Base-by-base conservation (phyloP, 2,113 vertebrate genomes). In the Equus przewalskii region DNA sequence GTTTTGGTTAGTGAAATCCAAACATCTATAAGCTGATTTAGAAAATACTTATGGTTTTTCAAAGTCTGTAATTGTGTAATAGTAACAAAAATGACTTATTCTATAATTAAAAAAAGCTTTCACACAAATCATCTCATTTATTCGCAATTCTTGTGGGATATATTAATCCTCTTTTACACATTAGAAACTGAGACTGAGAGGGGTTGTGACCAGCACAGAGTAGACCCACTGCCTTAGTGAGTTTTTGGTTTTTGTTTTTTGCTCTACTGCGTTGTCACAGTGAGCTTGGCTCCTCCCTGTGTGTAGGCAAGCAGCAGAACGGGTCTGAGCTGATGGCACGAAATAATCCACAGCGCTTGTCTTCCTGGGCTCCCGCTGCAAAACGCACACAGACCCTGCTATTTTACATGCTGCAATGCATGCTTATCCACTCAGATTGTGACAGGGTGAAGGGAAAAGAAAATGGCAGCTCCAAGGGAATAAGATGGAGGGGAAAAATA, bases 281-380 rank as follows among this genome's bases (percentile, higher is more conserved):
- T 5, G 18, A 62, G 10, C 44, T 1, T 1, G 1, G 18, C 7
- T 22, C 18, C 18, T 36, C 22, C 11, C 5, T 3, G 12, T 0
- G 1, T 15, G 3, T 0, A 4, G 41, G 18, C 9, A 24, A 1
- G 12, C 24, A 0, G 2, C 5, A 11, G n/a, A 0, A 19, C 0
- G 14, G 19, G 41, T 33, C 33, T 36, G 72, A 49, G 75, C 36
- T 7, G n/a, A 6, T 14, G 9, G 36, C 41, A 54, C 30, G 12
- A 18, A 22, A 15, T 30, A 16, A 28, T 9, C 12, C 13, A 1
- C 26, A 1, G 0, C 0, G 0, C 16, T 18, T 2, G 36, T 15
- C 6, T 18, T 44, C 15, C 49, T 0, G 5, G 36, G 46, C 8
- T 15, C 18, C 30, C 1, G 5, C 8, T 33, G 4, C 33, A 1